A percentile compares a stretch with the other conserved stretches of the same genome.
These are phyloP conservation scores for Neomicropteryx cornuta DNA, from an alignment of 1,140 invertebrate genomes.

Conservation along the genomic window DNA sequence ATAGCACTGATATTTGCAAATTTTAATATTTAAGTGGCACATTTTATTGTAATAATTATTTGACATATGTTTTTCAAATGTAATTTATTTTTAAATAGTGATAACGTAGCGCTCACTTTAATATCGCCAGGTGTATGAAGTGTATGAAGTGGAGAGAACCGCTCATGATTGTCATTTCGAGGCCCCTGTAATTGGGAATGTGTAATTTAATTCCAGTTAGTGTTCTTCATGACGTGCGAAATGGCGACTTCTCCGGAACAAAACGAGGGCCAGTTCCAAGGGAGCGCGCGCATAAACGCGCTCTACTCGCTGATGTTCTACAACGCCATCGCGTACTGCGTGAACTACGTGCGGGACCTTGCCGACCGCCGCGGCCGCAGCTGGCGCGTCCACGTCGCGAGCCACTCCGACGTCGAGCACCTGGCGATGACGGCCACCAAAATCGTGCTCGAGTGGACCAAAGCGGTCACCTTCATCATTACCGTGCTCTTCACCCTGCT, in stretches of 20 bases:
- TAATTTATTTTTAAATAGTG: too few species aligned
- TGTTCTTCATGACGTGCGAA: constrained; percentile 66
- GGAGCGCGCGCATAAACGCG: constrained; percentile 49
- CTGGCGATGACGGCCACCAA: constrained; percentile 73
- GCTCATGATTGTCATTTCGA: too few species aligned
- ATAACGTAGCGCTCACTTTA: too few species aligned
- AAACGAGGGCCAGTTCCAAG: constrained; percentile 42
- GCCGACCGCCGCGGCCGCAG: constrained; percentile 66
- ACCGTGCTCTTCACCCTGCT: constrained; percentile 68
- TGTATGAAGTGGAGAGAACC: too few species aligned
- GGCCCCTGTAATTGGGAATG: background rate
- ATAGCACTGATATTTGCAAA: too few species aligned
- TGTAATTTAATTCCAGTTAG: constrained; percentile 41
- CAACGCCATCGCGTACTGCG: constrained; percentile 67
- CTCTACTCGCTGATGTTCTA: constrained; percentile 73
- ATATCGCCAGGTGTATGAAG: too few species aligned
- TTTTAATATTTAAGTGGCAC: too few species aligned
- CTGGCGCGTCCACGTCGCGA: constrained; percentile 58
- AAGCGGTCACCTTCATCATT: constrained; percentile 68
- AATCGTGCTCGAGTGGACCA: constrained; percentile 71
- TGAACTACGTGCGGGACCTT: constrained; percentile 60
- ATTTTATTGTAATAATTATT: too few species aligned
- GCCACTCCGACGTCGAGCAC: constrained; percentile 61
- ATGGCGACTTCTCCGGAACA: too few species aligned
- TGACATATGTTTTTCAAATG: too few species aligned